A percentile compares a stretch with the other conserved stretches of the same genome.
phyloP scores from a whole-genome alignment of 1,140 invertebrate genomes.

The Armadillidium nasatum region DNA sequence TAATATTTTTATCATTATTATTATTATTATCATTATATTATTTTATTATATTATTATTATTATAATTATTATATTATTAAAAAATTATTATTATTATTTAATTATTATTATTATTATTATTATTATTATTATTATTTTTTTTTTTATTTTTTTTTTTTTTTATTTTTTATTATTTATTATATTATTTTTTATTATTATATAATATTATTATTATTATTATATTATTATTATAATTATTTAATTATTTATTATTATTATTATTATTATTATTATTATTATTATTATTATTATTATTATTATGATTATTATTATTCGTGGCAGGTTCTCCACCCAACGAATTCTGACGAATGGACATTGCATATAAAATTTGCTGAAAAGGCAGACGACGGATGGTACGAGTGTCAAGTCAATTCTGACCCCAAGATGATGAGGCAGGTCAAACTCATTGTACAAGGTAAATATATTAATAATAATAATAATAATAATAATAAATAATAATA shows the following conservation, averaged over 20 bases:
- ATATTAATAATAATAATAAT: not conserved
- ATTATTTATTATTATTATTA: slow-evolving; percentile 13
- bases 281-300: not conserved
- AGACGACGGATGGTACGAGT: slow-evolving; percentile 56
- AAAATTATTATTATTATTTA: slow-evolving; percentile 2
- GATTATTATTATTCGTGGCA: slow-evolving; percentile 32
- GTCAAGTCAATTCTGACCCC: slow-evolving; percentile 51
- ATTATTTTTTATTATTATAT: no score
- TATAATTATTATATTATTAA: slow-evolving; percentile 7
- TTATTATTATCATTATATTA: no score
- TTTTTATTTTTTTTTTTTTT: no score
- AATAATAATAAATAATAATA: no score
- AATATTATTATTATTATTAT: no score
- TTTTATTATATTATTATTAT: not conserved
- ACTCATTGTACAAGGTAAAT: slow-evolving; percentile 26
- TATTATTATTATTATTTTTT: no score
- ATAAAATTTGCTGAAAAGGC: slow-evolving; percentile 54
- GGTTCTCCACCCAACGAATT: slow-evolving; percentile 49
- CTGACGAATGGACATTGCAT: slow-evolving; percentile 56
- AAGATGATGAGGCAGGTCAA: slow-evolving; percentile 26
- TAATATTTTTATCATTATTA: no score
- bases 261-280: slow-evolving; percentile 15
- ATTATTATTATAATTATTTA: not conserved
- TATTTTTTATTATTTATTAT: no score
- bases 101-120: not conserved